These are phyloP conservation scores for Brachionus sp. DNA, from an alignment of 1,140 invertebrate species.

Conservation along the genomic window DNA sequence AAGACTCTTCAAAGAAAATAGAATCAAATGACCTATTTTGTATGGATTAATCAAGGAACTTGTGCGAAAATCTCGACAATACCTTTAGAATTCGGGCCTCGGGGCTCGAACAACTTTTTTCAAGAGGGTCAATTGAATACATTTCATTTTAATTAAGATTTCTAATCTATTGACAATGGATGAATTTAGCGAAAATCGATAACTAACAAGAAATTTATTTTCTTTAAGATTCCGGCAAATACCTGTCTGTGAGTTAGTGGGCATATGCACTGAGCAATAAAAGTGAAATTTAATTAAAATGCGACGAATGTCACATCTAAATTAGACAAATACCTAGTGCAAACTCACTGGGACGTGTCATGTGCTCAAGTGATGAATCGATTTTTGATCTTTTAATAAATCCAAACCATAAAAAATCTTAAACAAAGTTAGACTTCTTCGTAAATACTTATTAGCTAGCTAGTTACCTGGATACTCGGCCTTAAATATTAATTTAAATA, in stretches of 20 bases:
- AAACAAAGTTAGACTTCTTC: constrained; percentile 2
- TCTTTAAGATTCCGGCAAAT: not conserved
- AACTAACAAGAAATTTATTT: not conserved
- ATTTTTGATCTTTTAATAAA: constrained; percentile 12
- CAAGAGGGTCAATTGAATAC: constrained; percentile 13
- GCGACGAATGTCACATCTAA: not conserved
- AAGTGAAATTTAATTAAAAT: not conserved
- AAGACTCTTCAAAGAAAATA: not conserved
- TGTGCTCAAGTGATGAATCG: not conserved
- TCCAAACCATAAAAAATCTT: not conserved
- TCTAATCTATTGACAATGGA: not conserved
- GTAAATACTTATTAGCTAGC: not conserved
- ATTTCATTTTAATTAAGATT: constrained; percentile 5
- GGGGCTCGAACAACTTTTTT: not conserved
- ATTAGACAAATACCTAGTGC: not conserved
- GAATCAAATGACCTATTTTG: constrained; percentile 4
- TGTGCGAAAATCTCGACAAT: not conserved
- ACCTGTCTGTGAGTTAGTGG: not conserved
- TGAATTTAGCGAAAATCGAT: not conserved
- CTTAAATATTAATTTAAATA: not conserved
- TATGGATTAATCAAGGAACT: not conserved
- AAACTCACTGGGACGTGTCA: not conserved
- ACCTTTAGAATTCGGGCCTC: not conserved
- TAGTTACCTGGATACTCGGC: not conserved
- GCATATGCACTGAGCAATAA: not conserved